Evolutionary conservation across 1,140 invertebrate species (phyloP), one percentile per base, ranked within the genome.

Genomic region (Neodiprion lecontei): DNA sequence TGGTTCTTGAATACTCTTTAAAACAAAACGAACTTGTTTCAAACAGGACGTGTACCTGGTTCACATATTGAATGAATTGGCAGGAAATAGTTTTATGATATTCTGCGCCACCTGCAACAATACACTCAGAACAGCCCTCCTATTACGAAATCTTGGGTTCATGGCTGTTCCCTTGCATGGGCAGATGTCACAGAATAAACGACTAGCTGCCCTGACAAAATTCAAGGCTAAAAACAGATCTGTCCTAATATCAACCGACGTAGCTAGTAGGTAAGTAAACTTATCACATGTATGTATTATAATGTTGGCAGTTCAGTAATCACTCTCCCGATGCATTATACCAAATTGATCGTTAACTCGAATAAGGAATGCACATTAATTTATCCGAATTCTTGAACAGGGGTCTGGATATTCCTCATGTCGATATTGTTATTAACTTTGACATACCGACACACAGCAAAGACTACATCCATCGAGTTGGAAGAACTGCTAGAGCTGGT

Each of bases 381-480:
- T 61, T 17, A 40, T 40, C 28, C 8, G 53, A 61, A 61, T 69
- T 48, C 67, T 74, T 77, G 88, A 88, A n/a, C 86, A 96, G 97
- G 90, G 97, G 98, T 85, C 90, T 99, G 71, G 98, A 99, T 89
- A 99, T 99, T 81, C 97, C 98, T 0, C 97, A 99, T 86, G 98
- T 99, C 23, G 98, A 99, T 88, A 93, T 98, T 73, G 98, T 99
- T 1, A 93, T 99, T 12, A 99, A 99, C 89, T 96, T 97, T 87
- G 98, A 99, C 86, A 97, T 99, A 83, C 98, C 98, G 7, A 96
- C 95, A 47, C 96, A 98, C 83, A 96, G 95, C 80, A 98, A 99
- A 86, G 97, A 98, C 89, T 99, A 99, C 86, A 97, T 99, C 79
- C 97, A 99, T 86, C 89, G 98, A 79, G 98, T 99, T 68, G 98